These are phyloP conservation scores for Polydrusus tereticollis DNA, from an alignment of 2,888 invertebrate genomes.

Conservation along the genomic window DNA sequence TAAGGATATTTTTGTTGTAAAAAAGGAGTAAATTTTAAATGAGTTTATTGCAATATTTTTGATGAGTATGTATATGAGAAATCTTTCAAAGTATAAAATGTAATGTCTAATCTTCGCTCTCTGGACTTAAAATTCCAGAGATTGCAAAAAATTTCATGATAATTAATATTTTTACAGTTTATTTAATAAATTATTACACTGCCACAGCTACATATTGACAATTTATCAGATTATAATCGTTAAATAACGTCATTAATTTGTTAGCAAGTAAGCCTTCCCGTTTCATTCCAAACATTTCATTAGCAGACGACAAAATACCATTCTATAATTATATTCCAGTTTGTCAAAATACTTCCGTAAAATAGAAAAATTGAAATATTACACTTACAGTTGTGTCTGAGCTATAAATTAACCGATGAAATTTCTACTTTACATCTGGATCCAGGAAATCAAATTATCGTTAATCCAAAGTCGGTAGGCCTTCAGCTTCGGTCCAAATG, in stretches of 20 bases:
- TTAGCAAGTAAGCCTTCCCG: neutral
- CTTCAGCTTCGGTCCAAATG: slow-evolving; percentile 10
- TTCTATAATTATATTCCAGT: slow-evolving; percentile 34
- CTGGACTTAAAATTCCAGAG: too few relatives aligned
- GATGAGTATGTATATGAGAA: too few relatives aligned
- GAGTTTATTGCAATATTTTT: too few relatives aligned
- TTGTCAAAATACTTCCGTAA: slow-evolving; percentile 33
- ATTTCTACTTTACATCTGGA: slow-evolving; percentile 37
- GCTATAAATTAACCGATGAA: slow-evolving; percentile 33
- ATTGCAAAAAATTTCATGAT: neutral
- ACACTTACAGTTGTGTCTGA: slow-evolving; percentile 23
- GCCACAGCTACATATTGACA: neutral
- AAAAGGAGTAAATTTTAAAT: too few relatives aligned
- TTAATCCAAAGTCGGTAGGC: slow-evolving; percentile 34
- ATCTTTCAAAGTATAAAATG: too few relatives aligned
- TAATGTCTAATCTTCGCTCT: too few relatives aligned
- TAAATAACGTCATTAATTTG: slow-evolving; percentile 6
- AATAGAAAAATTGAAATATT: slow-evolving; percentile 26
- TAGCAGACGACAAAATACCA: slow-evolving; percentile 9
- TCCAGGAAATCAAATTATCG: slow-evolving; percentile 35
- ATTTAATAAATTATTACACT: neutral
- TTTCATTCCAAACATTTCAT: neutral
- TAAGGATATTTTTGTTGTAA: too few relatives aligned
- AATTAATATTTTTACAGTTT: neutral
- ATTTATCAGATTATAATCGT: neutral